Percentiles rank a stretch among this genome's conserved stretches.
These are phyloP conservation scores for Drosophila ercepeae DNA, from an alignment of 1,140 invertebrate species.

Conservation along the genomic window DNA sequence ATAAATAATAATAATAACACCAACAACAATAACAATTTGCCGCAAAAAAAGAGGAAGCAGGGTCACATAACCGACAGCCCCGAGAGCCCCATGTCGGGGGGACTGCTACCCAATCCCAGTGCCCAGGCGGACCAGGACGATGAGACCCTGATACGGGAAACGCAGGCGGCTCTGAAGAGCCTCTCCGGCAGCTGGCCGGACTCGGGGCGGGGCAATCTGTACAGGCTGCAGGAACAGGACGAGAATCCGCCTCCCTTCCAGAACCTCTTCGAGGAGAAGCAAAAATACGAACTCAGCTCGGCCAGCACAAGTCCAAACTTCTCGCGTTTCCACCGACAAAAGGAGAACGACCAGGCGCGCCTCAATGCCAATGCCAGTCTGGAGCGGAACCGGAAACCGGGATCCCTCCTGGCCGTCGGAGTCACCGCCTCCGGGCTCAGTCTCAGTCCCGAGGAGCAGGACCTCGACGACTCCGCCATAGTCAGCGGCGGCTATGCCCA, in stretches of 20 bases:
- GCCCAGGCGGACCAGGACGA: conserved; percentile 86
- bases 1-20: conserved; percentile 84
- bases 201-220: conserved; percentile 86
- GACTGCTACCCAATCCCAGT: conserved; percentile 1
- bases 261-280: conserved; percentile 93
- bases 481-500: conserved; percentile 85
- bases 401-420: neutral
- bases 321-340: conserved; percentile 80
- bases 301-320: conserved; percentile 22
- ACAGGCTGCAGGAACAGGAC: conserved; percentile 87
- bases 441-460: neutral
- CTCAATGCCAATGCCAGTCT: conserved; percentile 54
- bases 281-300: conserved; percentile 80
- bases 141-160: conserved; percentile 92
- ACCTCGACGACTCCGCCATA: conserved; percentile 1
- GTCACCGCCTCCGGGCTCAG: neutral
- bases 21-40: conserved; percentile 36
- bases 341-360: conserved; percentile 81
- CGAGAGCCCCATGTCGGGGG: conserved; percentile 24
- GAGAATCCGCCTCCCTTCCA: conserved; percentile 93
- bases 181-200: conserved; percentile 91
- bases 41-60: conserved; percentile 39
- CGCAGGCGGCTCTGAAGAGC: conserved; percentile 92
- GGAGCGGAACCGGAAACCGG: conserved; percentile 20
- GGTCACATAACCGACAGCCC: conserved; percentile 31